These are phyloP conservation scores for Hirtodrosophila trivittata DNA, from an alignment of 2,888 invertebrate species.

Conservation along the genomic window DNA sequence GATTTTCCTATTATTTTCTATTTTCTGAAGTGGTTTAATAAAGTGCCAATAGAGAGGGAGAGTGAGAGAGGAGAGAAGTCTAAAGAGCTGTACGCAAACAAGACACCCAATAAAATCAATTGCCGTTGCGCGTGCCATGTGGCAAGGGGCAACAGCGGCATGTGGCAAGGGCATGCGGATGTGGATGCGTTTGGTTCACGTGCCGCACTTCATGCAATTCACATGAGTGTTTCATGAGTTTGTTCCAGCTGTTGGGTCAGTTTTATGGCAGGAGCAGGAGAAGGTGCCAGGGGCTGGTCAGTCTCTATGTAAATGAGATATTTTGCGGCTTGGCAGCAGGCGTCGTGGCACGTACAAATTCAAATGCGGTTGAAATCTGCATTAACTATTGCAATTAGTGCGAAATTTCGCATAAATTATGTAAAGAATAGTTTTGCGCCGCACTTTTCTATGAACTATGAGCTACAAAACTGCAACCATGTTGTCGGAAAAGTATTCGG, in stretches of 20 bases:
- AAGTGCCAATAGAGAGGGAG: conserved; percentile 57
- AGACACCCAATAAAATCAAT: conserved; percentile 66
- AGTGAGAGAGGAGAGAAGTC: not conserved
- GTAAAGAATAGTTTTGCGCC: conserved; percentile 76
- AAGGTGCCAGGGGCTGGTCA: no score
- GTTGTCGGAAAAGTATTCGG: conserved; percentile 56
- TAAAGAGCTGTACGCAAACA: conserved; percentile 43
- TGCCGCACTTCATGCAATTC: conserved; percentile 73
- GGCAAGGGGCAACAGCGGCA: not conserved
- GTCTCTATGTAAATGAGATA: conserved; percentile 75
- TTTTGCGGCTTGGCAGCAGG: conserved; percentile 57
- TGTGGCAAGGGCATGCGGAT: not conserved
- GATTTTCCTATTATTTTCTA: conserved; percentile 5
- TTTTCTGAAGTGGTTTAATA: conserved; percentile 53
- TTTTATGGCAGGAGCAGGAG: conserved; percentile 5
- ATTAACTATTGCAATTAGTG: conserved; percentile 79
- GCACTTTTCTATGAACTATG: conserved; percentile 60
- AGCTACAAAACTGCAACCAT: conserved; percentile 5
- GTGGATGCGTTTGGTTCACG: conserved; percentile 53
- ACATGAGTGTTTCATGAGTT: conserved; percentile 64
- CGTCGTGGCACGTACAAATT: conserved; percentile 65
- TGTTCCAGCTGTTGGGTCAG: conserved; percentile 56
- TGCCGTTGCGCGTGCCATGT: conserved; percentile 54
- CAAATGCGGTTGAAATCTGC: conserved; percentile 78
- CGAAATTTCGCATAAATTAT: conserved; percentile 76